Percentiles rank a stretch among this genome's conserved stretches.
Evolutionary conservation across 2,888 invertebrate species (phyloP).

Genomic region (Leucophenga montana): DNA sequence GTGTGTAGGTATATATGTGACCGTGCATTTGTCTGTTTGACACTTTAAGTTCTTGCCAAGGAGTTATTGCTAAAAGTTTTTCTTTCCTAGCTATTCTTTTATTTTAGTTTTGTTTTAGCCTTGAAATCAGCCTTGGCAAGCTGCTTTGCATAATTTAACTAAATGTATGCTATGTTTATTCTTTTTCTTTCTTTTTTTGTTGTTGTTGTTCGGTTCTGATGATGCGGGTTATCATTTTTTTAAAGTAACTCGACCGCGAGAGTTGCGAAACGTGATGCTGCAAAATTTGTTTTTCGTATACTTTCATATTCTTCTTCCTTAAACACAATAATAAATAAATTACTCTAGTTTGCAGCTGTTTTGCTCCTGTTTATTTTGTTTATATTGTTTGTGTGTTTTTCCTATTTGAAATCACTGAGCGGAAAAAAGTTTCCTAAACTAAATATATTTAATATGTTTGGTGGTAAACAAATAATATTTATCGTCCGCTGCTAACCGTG

Average conservation of each 20-base stretch:
- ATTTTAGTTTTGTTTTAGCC: constrained; percentile 38
- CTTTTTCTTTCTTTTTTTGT: background rate
- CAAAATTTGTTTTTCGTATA: constrained; percentile 8
- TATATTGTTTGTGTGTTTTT: background rate
- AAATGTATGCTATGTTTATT: constrained; percentile 45
- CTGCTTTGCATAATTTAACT: constrained; percentile 65
- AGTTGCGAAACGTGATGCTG: background rate
- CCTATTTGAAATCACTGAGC: too few relatives aligned
- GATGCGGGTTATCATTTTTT: background rate
- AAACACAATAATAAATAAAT: constrained; percentile 37
- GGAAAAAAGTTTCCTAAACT: too few relatives aligned
- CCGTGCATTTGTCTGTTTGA: constrained; percentile 5
- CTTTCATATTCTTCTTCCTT: constrained; percentile 48
- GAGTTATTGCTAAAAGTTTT: constrained; percentile 1
- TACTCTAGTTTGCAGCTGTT: background rate
- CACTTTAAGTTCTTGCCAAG: constrained; percentile 21
- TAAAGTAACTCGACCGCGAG: background rate
- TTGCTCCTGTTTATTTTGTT: too few relatives aligned
- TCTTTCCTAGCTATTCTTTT: constrained; percentile 14
- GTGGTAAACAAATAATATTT: too few relatives aligned
- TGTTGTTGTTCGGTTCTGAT: background rate
- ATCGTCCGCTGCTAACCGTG: too few relatives aligned
- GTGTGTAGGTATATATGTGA: background rate
- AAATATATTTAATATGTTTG: too few relatives aligned
- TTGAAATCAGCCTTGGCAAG: constrained; percentile 52